Evolutionary conservation across 2,797 vertebrate genomes (phyloP).

Genomic region (Phaenicophaeus curvirostris): DNA sequence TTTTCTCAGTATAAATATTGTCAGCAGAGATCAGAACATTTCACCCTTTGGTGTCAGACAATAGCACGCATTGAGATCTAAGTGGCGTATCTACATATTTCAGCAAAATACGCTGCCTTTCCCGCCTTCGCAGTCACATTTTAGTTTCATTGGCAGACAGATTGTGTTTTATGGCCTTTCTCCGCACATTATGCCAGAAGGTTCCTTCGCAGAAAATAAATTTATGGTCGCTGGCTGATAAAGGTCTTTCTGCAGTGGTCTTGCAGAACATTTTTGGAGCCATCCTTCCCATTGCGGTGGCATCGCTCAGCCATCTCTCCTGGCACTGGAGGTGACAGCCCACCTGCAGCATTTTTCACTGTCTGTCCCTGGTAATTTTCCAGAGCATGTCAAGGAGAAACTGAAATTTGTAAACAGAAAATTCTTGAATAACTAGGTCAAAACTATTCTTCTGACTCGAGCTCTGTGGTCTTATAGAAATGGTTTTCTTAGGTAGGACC

Average conservation of each 20-base stretch:
- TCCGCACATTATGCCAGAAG: slow-evolving; percentile 42
- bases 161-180: slow-evolving; percentile 63
- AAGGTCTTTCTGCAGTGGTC: slow-evolving; percentile 12
- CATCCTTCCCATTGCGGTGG: not conserved
- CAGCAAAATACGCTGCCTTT: slow-evolving; percentile 46
- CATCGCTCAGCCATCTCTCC: not conserved
- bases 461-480: not conserved
- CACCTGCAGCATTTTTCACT: not conserved
- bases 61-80: not conserved
- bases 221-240: slow-evolving; percentile 51
- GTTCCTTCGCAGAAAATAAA: slow-evolving; percentile 54
- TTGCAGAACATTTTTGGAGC: not conserved
- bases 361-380: not conserved
- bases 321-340: not conserved
- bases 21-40: slow-evolving; percentile 29
- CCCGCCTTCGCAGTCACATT: slow-evolving; percentile 23
- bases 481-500: not conserved
- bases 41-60: slow-evolving; percentile 10
- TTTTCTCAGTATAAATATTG: not conserved
- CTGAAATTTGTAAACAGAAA: not conserved
- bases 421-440: not conserved
- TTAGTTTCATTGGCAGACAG: slow-evolving; percentile 51
- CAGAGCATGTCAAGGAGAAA: not conserved
- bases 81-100: slow-evolving; percentile 54
- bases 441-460: not conserved